Evolutionary conservation across 2,113 vertebrate genomes (phyloP).

Genomic region (Addax nasomaculatus): DNA sequence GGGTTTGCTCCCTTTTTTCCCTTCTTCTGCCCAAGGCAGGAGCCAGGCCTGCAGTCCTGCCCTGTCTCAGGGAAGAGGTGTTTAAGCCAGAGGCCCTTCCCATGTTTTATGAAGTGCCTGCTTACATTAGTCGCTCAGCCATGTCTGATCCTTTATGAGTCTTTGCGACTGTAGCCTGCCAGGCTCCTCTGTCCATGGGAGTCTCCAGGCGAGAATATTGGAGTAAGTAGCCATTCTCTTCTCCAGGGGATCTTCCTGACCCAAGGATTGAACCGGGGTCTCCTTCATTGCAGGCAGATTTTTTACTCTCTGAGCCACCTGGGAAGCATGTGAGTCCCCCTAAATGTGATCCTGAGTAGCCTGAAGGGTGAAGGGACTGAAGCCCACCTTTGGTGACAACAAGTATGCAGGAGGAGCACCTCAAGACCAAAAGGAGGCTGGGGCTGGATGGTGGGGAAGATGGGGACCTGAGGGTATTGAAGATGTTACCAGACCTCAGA

Average conservation of each 20-base stretch:
- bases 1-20: not conserved
- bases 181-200: not conserved
- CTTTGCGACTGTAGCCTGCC: not conserved
- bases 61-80: not conserved
- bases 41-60: rapidly evolving
- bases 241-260: not conserved
- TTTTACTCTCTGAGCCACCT: not conserved
- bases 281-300: not conserved
- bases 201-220: not conserved
- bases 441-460: not conserved
- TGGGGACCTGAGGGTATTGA: no score
- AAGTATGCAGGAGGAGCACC: rapidly evolving
- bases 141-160: not conserved
- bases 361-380: not conserved
- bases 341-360: not conserved
- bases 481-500: not conserved
- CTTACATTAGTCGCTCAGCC: not conserved
- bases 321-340: not conserved
- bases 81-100: not conserved
- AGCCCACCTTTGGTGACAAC: not conserved
- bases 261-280: not conserved
- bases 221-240: not conserved
- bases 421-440: not conserved
- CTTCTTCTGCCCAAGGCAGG: not conserved
- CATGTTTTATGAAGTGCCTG: not conserved